phyloP scores from a whole-genome alignment of 2,888 invertebrate genomes.

The Drosophila mimica region DNA sequence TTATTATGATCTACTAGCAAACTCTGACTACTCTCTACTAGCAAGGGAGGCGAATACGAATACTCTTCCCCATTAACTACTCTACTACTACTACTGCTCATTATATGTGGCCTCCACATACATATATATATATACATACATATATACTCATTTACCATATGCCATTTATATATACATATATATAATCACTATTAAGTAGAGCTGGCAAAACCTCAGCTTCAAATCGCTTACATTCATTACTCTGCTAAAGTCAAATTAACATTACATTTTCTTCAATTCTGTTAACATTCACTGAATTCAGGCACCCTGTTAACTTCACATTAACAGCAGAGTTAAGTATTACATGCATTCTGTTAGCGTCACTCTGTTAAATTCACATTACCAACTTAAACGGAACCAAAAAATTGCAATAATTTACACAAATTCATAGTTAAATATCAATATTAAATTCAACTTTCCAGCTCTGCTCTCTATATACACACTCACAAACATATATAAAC shows the following conservation, averaged over 20 bases:
- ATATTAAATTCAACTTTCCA: conserved; percentile 17
- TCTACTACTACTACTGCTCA: conserved; percentile 49
- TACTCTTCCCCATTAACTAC: conserved; percentile 13
- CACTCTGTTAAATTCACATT: conserved; percentile 1
- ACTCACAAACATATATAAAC: conserved; percentile 35
- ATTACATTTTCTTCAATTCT: not conserved
- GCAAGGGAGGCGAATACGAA: conserved; percentile 35
- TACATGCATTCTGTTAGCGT: conserved; percentile 1
- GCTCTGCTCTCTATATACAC: conserved; percentile 35
- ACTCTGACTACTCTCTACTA: conserved; percentile 20
- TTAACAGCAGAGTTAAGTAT: not conserved
- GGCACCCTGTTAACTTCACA: not conserved
- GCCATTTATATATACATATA: conserved; percentile 41
- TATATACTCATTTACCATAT: conserved; percentile 51
- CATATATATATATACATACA: conserved; percentile 14
- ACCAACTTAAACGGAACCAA: not conserved
- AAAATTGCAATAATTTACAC: not conserved
- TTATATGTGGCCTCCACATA: conserved; percentile 15
- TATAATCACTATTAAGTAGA: conserved; percentile 49
- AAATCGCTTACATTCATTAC: not conserved
- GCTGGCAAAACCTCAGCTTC: conserved; percentile 18
- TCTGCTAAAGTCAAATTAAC: not conserved
- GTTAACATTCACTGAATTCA: not conserved
- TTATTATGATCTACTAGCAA: conserved; percentile 14
- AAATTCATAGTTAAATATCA: not conserved